These are phyloP conservation scores for Colistium nudipinnis DNA, from an alignment of 2,113 vertebrate species.

Conservation along the genomic window DNA sequence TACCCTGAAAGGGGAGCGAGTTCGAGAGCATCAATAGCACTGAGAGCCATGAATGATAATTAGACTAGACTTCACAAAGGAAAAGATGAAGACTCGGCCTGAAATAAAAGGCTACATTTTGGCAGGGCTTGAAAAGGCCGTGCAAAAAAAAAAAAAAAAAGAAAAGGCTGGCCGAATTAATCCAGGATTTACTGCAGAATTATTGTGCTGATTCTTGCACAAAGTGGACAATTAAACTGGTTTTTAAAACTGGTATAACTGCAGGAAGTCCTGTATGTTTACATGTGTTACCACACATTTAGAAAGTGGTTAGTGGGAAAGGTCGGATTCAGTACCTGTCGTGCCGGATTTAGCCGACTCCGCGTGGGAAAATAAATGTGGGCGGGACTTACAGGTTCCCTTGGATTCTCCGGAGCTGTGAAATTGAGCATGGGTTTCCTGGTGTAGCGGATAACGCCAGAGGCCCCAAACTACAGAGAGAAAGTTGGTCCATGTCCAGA, in stretches of 20 bases:
- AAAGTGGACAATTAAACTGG: neutral
- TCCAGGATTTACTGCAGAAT: neutral
- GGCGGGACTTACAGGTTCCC: slow-evolving; percentile 5
- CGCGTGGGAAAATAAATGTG: slow-evolving; percentile 62
- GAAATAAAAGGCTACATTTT: neutral
- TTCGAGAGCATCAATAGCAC: slow-evolving; percentile 1
- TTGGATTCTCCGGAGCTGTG: neutral
- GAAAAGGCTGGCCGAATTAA: neutral
- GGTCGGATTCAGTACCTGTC: slow-evolving; percentile 37
- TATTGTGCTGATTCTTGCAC: neutral
- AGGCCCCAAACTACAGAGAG: slow-evolving; percentile 24
- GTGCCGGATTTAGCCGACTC: slow-evolving; percentile 44
- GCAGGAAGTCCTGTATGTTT: neutral
- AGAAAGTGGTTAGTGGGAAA: slow-evolving; percentile 43
- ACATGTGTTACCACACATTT: slow-evolving; percentile 28
- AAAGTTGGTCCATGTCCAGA: slow-evolving; percentile 10
- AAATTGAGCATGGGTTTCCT: neutral
- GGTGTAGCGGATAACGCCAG: slow-evolving; percentile 32
- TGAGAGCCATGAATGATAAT: neutral
- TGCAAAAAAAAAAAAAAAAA: neutral
- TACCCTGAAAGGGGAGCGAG: neutral
- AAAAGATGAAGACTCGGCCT: slow-evolving; percentile 3
- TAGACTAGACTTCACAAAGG: neutral
- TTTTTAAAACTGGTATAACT: neutral
- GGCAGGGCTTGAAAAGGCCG: slow-evolving; percentile 3